Evolutionary conservation across 2,113 vertebrate species (phyloP), one percentile per base, ranked within the genome.

Genomic region (Cichladusa arquata): DNA sequence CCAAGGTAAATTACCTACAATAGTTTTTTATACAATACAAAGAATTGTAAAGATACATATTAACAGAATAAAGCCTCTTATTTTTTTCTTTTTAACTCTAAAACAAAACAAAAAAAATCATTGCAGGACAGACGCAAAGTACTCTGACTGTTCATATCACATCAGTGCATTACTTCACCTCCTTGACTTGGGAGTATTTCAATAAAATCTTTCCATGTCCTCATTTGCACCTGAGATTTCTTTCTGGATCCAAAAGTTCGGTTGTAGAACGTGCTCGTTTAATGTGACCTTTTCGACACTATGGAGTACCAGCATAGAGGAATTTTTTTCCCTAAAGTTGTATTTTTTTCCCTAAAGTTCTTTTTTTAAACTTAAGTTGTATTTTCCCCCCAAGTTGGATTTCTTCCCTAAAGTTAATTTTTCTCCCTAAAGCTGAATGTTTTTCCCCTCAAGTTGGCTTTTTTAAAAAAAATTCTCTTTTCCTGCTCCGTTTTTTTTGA

Each of bases 81-180:
- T 97, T 97, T 81, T 76, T 98, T 98, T 98, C 93, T 96, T 98
- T 97, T 98, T 98, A 98, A 98, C 97, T 97, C 98, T 96, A 97
- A 98, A 96, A 98, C 98, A 98, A 92, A 95, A 94, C 76, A 94
- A 95, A 93, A 38, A 73, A 83, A 76, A 92, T 92, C 33, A 92
- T 95, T 96, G 95, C 97, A 98, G 98, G 98, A 98, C 97, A 97
- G 95, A 98, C 86, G 87, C 97, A 97, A 97, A 97, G 97, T 97
- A 98, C 97, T 98, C 97, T 97, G 97, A 95, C 96, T 98, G 98
- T 96, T 98, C 98, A 88, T 98, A 97, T 98, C 98, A 97, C 97
- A 98, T 99, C 99, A 99, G 99, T 99, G 99, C 98, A 98, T 97
- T 97, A 97, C 98, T 98, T 97, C 96, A 98, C 98, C 98, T 98